These are phyloP conservation scores for Thalpophila matura DNA, from an alignment of 2,888 invertebrate genomes.

Conservation along the genomic window DNA sequence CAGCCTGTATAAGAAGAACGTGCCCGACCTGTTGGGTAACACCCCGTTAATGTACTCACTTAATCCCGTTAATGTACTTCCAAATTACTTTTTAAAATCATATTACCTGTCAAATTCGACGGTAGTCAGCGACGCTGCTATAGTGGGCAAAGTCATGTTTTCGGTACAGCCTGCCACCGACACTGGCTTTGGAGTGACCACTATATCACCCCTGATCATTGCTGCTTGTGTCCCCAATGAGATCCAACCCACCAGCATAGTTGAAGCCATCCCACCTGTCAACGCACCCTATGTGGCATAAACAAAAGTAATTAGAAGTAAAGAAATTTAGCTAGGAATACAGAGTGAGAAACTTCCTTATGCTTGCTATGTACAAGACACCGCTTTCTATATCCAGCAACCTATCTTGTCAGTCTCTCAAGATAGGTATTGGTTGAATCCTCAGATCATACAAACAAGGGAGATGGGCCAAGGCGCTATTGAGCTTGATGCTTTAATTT, in stretches of 20 bases:
- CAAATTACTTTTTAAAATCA: conserved; percentile 16
- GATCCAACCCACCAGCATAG: conserved; percentile 92
- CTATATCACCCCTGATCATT: conserved; percentile 92
- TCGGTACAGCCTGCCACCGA: conserved; percentile 90
- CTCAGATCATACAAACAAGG: too few species aligned
- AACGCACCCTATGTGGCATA: conserved; percentile 91
- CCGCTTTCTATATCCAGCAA: too few species aligned
- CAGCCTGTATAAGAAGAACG: conserved; percentile 93
- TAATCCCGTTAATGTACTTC: too few species aligned
- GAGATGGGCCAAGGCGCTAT: too few species aligned
- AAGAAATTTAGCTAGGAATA: neutral
- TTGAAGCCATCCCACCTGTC: conserved; percentile 91
- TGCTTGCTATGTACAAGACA: neutral
- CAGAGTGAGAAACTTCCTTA: neutral
- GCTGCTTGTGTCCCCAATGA: conserved; percentile 93
- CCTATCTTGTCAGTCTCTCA: too few species aligned
- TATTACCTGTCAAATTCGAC: conserved; percentile 79
- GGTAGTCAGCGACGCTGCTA: conserved; percentile 49
- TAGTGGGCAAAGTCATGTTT: conserved; percentile 72
- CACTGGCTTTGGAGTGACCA: conserved; percentile 91
- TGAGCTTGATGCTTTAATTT: too few species aligned
- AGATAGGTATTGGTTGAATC: too few species aligned
- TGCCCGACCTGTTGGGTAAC: conserved; percentile 84
- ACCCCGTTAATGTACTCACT: conserved; percentile 32
- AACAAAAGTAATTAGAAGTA: neutral